These are phyloP conservation scores for Bucco capensis DNA, from an alignment of 2,113 vertebrate species.

Conservation along the genomic window DNA sequence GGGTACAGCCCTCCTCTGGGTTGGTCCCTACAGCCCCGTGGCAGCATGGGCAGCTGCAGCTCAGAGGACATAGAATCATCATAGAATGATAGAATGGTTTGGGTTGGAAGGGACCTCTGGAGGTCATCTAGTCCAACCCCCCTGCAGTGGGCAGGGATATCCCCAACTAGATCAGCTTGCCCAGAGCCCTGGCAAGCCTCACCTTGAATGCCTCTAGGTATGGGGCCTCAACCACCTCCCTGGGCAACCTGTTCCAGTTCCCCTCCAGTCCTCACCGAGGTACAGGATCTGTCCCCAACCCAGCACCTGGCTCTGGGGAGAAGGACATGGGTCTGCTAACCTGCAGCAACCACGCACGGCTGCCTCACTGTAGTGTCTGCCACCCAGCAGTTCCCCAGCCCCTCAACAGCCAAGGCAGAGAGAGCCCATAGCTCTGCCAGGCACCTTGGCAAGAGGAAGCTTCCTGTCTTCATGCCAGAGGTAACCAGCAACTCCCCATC, in stretches of 20 bases:
- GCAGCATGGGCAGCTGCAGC: constrained; percentile 58
- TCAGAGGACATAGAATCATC: too few species aligned
- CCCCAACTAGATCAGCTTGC: too few species aligned
- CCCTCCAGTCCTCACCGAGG: too few species aligned
- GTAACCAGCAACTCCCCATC: background rate
- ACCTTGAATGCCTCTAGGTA: too few species aligned
- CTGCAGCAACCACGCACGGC: background rate
- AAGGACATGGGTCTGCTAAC: background rate
- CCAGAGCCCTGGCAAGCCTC: too few species aligned
- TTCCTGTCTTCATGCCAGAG: constrained; percentile 71
- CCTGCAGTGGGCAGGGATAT: too few species aligned
- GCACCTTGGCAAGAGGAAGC: constrained; percentile 42
- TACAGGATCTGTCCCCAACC: too few species aligned
- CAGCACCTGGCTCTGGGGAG: background rate
- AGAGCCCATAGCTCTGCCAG: background rate
- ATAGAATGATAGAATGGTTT: too few species aligned
- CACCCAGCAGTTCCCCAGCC: background rate
- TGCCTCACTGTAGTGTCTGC: accelerated
- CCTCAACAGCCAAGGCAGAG: background rate
- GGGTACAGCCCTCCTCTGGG: background rate
- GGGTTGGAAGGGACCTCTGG: too few species aligned
- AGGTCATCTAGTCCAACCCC: too few species aligned
- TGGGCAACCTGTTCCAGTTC: too few species aligned
- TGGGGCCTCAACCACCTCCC: too few species aligned
- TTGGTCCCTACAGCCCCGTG: background rate